Evolutionary conservation across 2,888 invertebrate species (phyloP), one percentile per base, ranked within the genome.

Genomic region (Aricia artaxerxes): DNA sequence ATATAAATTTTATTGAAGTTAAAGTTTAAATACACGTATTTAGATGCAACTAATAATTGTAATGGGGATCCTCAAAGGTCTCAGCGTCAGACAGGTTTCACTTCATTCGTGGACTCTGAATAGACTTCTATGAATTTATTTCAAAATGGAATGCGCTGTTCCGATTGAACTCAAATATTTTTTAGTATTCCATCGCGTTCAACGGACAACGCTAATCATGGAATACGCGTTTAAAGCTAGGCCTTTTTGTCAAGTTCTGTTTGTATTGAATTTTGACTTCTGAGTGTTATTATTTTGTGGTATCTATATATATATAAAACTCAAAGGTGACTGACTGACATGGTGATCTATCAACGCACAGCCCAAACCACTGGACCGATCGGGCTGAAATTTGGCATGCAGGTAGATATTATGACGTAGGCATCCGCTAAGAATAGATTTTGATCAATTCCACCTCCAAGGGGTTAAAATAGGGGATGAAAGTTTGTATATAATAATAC

Each of bases 1-100:
- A 78, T 53, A 78, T 31, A 24, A 72, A 49, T 13, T 69, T 69
- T 6, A 69, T 69, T 61, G 31, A 64, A 78, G 24, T 73, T 11
- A 11, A 69, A 11, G 73, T 16, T n/a, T 16, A 73, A 40, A 73
- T n/a, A n/a, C 44, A n/a, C 40, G 31, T 44, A 44, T 44, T 44
- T 73, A 73, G n/a, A 73, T 73, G 73, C 44, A 73, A 44, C 31
- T 73, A 73, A 73, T 73, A 38, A 73, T 73, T 73, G 73, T 73
- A 73, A 73, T 73, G 73, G 73, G 40, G 9, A 73, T 44, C 44
- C 73, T 69, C 73, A 73, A 73, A 73, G 73, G 44, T n/a, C 35
- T 31, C 69, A 69, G 1, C 31, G 38, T 69, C 69, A 69, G 35
- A 69, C 69, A 69, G 35, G 69, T 4, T 69, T 69, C 31, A 38